Percentiles rank a stretch among this genome's conserved stretches.
phyloP scores from a whole-genome alignment of 2,797 vertebrate genomes.

The Channa striata region DNA sequence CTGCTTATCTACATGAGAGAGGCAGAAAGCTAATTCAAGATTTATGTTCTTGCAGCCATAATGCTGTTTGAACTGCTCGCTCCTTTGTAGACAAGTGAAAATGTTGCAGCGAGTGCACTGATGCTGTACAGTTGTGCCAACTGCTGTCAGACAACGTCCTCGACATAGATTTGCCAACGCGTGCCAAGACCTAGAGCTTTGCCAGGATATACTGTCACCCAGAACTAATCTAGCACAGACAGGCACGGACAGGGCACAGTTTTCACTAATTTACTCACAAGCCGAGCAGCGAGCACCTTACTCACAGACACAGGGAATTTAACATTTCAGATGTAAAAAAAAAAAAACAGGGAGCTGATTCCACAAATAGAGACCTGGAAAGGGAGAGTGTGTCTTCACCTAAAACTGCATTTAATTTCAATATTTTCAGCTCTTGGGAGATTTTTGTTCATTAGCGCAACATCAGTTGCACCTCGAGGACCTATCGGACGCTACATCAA shows the following conservation, averaged over 20 bases:
- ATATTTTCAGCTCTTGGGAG: slow-evolving; percentile 6
- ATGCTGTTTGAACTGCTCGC: slow-evolving; percentile 49
- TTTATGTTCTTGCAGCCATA: slow-evolving; percentile 53
- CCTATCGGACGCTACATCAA: not conserved
- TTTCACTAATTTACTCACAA: slow-evolving; percentile 54
- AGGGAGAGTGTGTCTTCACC: not conserved
- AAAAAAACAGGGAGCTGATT: slow-evolving; percentile 16
- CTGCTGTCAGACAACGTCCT: slow-evolving; percentile 58
- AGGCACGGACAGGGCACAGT: slow-evolving; percentile 43
- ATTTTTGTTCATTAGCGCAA: not conserved
- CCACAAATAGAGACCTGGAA: slow-evolving; percentile 15
- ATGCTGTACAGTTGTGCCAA: slow-evolving; percentile 62
- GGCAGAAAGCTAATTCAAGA: slow-evolving; percentile 60
- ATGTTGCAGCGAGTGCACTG: slow-evolving; percentile 41
- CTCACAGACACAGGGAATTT: slow-evolving; percentile 26
- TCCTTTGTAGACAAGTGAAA: slow-evolving; percentile 49
- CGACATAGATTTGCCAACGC: slow-evolving; percentile 53
- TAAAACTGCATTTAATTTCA: slow-evolving; percentile 1
- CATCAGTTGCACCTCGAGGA: slow-evolving; percentile 1
- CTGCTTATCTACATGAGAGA: slow-evolving; percentile 68
- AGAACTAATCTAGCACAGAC: slow-evolving; percentile 69
- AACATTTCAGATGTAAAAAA: slow-evolving; percentile 26
- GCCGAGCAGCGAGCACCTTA: not conserved
- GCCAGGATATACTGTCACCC: slow-evolving; percentile 67
- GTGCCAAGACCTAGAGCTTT: slow-evolving; percentile 63